phyloP scores from a whole-genome alignment of 2,113 vertebrate genomes.

The Eptesicus fuscus region DNA sequence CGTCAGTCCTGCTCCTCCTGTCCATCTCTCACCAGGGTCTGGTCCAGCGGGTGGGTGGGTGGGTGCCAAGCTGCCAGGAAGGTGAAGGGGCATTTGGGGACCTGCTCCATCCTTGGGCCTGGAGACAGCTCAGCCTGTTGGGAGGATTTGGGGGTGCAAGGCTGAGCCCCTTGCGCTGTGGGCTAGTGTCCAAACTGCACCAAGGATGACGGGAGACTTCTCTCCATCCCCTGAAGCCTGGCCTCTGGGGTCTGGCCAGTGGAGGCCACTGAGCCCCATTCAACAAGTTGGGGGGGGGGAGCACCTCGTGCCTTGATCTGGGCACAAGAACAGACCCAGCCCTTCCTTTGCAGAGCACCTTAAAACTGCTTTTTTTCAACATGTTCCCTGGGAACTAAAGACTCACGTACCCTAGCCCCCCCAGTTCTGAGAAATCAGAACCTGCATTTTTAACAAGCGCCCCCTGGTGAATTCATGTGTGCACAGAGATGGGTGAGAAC shows the following conservation, averaged over 20 bases:
- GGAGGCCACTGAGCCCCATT: not conserved
- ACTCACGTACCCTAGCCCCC: not conserved
- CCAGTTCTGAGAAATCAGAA: not conserved
- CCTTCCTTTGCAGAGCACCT: not conserved
- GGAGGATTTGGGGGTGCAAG: not conserved
- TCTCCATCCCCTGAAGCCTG: not conserved
- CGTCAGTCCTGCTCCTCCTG: not conserved
- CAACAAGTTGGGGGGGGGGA: conserved; percentile 67
- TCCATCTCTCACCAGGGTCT: not conserved
- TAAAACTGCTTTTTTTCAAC: not conserved
- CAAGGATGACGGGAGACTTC: not conserved
- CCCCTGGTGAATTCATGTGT: not conserved
- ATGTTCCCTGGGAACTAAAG: not conserved
- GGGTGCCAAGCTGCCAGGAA: not conserved
- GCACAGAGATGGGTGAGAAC: not conserved
- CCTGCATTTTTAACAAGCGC: not conserved
- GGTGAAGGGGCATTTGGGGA: not conserved
- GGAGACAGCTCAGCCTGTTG: not conserved
- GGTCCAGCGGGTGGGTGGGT: not conserved
- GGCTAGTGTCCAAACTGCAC: not conserved
- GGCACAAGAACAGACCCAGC: not conserved
- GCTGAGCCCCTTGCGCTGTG: not conserved
- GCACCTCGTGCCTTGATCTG: not conserved
- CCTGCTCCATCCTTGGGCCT: not conserved
- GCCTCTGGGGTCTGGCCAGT: not conserved